Evolutionary conservation across 92 coral and sea anemone genomes (phyloP), one percentile per base, ranked within the genome.

Genomic region (Diadumene lineata): DNA sequence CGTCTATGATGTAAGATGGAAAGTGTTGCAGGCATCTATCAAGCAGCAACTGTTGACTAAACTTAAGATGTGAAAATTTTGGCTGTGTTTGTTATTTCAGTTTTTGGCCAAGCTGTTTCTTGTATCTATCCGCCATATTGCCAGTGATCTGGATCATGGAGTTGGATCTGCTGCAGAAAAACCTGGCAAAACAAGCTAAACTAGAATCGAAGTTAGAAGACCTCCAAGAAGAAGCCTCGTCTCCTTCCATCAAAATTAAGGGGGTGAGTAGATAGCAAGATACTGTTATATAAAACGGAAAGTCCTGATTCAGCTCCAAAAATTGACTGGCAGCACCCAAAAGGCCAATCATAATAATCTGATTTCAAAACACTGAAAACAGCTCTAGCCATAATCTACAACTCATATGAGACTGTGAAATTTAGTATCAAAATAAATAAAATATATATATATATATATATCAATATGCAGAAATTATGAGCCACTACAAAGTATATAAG

Each of bases 51-150:
- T n/a, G n/a, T n/a, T n/a, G n/a, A n/a, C n/a, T n/a, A n/a, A n/a
- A n/a, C n/a, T n/a, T n/a, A n/a, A n/a, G n/a, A n/a, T n/a, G n/a
- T n/a, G n/a, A n/a, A n/a, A n/a, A n/a, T n/a, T n/a, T n/a, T n/a
- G n/a, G n/a, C n/a, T n/a, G n/a, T n/a, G n/a, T 53, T 53, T 9
- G 27, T 50, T 26, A 19, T 60, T 68, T 43, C 68, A 85, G 90
- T 69, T 80, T 85, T 68, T 85, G 85, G 90, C 90, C 90, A 31
- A 85, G 90, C 32, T 80, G 90, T 64, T 85, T 85, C 31, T 57
- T 85, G 64, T 85, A 85, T 60, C 58, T 85, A 17, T 46, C 84
- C 50, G 57, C 82, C 32, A 82, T 85, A 33, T 11, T 85, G 28
- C 85, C 90, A 9, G 75, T 79, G 1, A 75, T 85, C 7, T 85